Conservation (phyloP, 2,113 vertebrate genomes). For the Mohoua ochrocephala region DNA sequence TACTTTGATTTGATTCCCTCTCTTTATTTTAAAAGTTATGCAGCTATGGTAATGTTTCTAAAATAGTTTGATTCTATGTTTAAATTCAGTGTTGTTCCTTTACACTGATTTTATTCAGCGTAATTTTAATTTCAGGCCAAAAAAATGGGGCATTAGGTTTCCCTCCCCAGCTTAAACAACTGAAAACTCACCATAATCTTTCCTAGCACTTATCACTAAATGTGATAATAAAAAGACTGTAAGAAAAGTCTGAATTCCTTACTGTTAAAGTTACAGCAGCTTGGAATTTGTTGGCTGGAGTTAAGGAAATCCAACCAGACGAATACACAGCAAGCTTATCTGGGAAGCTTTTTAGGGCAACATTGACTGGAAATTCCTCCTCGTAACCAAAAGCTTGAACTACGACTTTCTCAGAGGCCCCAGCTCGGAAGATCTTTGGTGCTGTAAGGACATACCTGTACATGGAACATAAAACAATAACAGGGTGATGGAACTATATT, state of each 20-base stretch:
- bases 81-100: background rate
- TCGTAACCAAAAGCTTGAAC: constrained; percentile 83
- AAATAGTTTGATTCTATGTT: background rate
- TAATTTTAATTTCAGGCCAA: background rate
- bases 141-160: background rate
- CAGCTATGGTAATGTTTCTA: background rate
- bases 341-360: constrained; percentile 82
- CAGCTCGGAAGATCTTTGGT: constrained; percentile 76
- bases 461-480: background rate
- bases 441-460: constrained; percentile 85
- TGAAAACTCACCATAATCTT: background rate
- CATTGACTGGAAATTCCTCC: constrained; percentile 56
- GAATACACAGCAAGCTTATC: constrained; percentile 61
- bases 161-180: background rate
- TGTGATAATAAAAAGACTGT: background rate
- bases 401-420: constrained; percentile 79
- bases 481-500: background rate
- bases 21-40: background rate
- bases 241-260: constrained; percentile 33
- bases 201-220: background rate
- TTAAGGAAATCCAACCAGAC: constrained; percentile 60
- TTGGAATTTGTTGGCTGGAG: constrained; percentile 76
- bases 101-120: background rate
- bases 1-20: background rate
- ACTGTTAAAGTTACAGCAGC: constrained; percentile 73